phyloP scores from a whole-genome alignment of 1,140 invertebrate genomes.

The Dreissena polymorpha region DNA sequence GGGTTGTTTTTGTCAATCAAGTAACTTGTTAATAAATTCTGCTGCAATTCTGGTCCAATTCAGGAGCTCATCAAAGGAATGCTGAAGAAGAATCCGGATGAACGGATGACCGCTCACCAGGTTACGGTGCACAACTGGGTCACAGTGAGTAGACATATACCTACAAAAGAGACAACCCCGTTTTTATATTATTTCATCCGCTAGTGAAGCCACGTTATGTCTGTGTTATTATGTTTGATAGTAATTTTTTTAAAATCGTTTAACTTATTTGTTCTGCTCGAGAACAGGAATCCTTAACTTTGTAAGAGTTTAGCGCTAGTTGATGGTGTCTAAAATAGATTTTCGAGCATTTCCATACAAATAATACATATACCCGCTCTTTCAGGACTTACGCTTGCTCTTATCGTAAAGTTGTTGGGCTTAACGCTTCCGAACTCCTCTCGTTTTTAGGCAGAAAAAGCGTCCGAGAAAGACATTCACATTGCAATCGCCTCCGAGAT shows the following conservation, averaged over 20 bases:
- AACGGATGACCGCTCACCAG: conserved; percentile 21
- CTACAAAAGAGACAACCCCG: not conserved
- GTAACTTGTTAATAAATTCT: not conserved
- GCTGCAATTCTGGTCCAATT: not conserved
- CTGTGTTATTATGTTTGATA: no score
- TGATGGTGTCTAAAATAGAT: no score
- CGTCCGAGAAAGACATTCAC: conserved; percentile 45
- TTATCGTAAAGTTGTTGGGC: no score
- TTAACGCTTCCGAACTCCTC: no score
- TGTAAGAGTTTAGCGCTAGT: no score
- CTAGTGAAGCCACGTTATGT: not conserved
- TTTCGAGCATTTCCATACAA: no score
- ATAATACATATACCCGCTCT: no score
- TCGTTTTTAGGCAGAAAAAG: conserved; percentile 28
- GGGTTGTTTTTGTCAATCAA: not conserved
- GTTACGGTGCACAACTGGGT: conserved; percentile 47
- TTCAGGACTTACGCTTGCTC: no score
- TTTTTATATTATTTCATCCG: not conserved
- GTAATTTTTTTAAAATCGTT: no score
- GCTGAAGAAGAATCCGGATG: conserved; percentile 22
- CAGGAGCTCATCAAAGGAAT: conserved; percentile 38
- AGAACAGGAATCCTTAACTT: no score
- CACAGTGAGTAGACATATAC: conserved; percentile 25
- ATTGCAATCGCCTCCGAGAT: conserved; percentile 37
- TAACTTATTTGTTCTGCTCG: no score